These are phyloP conservation scores for Periparus ater DNA, from an alignment of 2,797 vertebrate genomes.

Conservation along the genomic window DNA sequence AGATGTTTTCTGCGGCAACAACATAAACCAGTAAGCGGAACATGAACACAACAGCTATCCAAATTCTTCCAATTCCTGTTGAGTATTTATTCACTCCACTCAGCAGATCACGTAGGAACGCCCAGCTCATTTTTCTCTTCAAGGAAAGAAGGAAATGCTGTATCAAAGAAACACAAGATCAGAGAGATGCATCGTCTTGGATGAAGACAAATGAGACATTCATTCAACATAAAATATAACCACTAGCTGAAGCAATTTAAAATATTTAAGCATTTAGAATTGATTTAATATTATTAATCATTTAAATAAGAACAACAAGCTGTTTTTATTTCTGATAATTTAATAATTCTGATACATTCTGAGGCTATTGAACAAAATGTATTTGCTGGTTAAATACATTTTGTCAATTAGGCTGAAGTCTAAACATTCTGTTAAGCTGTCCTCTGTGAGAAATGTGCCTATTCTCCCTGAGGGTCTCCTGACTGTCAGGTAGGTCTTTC, in stretches of 20 bases:
- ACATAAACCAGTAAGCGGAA: slow-evolving; percentile 87
- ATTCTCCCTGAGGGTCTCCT: neutral
- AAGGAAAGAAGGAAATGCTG: slow-evolving; percentile 28
- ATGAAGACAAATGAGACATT: neutral
- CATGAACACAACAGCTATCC: slow-evolving; percentile 86
- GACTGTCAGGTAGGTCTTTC: neutral
- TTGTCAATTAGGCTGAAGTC: neutral
- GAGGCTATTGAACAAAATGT: neutral
- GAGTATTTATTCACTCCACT: slow-evolving; percentile 90
- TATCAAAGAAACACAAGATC: slow-evolving; percentile 42
- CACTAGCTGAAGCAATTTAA: neutral
- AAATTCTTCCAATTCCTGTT: slow-evolving; percentile 84
- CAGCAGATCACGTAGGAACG: slow-evolving; percentile 81
- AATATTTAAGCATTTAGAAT: neutral
- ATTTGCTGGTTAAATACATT: neutral
- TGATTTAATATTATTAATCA: neutral
- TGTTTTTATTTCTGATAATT: neutral
- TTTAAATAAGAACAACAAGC: neutral
- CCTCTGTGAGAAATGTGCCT: neutral
- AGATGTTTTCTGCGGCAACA: slow-evolving; percentile 85
- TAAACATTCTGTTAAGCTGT: neutral
- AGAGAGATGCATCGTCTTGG: neutral
- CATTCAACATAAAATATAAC: neutral
- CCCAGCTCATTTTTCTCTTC: slow-evolving; percentile 86
- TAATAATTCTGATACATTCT: neutral